phyloP scores from a whole-genome alignment of 2,888 invertebrate genomes.

The Uropetala carovei region DNA sequence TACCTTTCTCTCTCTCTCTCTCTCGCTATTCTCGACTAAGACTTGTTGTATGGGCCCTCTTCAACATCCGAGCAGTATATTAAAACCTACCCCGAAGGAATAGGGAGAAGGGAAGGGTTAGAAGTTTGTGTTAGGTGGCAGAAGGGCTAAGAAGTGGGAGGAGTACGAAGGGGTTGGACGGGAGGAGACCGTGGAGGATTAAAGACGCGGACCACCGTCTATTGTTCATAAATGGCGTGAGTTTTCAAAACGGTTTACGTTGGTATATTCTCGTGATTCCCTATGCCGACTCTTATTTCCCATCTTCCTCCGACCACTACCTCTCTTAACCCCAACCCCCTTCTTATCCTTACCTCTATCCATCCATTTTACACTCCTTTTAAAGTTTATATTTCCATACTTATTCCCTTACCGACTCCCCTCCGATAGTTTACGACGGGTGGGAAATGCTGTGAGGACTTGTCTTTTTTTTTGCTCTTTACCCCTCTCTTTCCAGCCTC shows the following conservation, averaged over 20 bases:
- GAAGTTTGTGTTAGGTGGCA: background rate
- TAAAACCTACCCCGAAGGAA: background rate
- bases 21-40: background rate
- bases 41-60: background rate
- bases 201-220: background rate
- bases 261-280: background rate
- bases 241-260: background rate
- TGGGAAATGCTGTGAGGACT: background rate
- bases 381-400: constrained; percentile 55
- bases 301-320: background rate
- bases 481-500: background rate
- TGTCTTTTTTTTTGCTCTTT: background rate
- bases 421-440: constrained; percentile 31
- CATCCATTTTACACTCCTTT: constrained; percentile 55
- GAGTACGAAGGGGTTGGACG: background rate
- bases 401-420: constrained; percentile 30
- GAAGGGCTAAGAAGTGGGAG: background rate
- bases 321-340: background rate
- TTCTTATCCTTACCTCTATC: background rate
- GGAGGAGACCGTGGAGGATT: background rate
- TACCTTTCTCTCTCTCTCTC: background rate
- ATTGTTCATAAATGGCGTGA: background rate
- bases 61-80: background rate
- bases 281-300: background rate
- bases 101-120: background rate